Percentiles rank a stretch among this genome's conserved stretches.
Conservation (phyloP, 2,888 invertebrate species). For the Tetragnatha montana region DNA sequence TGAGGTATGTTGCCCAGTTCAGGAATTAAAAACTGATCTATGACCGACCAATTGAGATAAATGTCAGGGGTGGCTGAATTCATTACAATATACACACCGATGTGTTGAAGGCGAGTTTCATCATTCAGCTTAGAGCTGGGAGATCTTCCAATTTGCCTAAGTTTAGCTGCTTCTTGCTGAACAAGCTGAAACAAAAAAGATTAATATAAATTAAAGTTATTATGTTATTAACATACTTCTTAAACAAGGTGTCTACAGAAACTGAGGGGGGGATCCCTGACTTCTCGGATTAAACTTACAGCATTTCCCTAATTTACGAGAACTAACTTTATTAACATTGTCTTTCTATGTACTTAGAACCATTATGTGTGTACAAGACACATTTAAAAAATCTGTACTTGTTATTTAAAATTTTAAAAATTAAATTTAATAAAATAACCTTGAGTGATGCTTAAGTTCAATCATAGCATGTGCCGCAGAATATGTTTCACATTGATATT, state of each 20-base stretch:
- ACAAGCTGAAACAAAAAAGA: constrained; percentile 57
- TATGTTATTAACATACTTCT: too few species aligned
- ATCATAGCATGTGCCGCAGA: too few species aligned
- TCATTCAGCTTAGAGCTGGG: constrained; percentile 19
- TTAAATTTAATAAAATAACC: too few species aligned
- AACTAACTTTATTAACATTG: background rate
- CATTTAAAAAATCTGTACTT: background rate
- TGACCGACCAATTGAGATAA: constrained; percentile 72
- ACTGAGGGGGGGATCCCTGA: too few species aligned
- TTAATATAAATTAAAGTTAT: background rate
- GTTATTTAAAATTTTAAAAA: too few species aligned
- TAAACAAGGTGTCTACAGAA: too few species aligned
- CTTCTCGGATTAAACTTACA: too few species aligned
- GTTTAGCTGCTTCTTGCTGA: constrained; percentile 52
- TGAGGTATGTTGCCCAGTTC: constrained; percentile 73
- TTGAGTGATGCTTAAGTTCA: too few species aligned
- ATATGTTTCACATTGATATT: too few species aligned
- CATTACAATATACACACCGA: constrained; percentile 74
- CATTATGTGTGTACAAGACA: background rate
- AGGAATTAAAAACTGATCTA: constrained; percentile 75
- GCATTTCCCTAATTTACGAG: background rate
- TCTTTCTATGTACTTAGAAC: background rate
- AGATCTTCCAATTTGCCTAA: constrained; percentile 53
- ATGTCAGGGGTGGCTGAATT: constrained; percentile 71
- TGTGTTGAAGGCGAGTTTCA: constrained; percentile 75